Conservation (phyloP, 2,888 invertebrate genomes). For the Drosophila sordidapex region DNA sequence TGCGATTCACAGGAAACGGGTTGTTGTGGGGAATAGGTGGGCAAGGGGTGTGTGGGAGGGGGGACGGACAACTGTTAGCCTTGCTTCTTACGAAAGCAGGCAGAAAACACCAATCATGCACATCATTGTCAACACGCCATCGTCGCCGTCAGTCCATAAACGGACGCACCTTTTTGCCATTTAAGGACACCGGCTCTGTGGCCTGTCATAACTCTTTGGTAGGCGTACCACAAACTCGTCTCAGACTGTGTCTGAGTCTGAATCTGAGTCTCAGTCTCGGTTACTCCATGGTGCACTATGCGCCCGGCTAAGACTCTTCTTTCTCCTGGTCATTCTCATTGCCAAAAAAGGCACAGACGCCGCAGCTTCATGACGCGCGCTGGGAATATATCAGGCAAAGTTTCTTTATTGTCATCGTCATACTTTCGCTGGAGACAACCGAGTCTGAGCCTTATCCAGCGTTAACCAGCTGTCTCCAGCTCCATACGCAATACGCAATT, state of each 20-base stretch:
- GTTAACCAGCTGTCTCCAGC: conserved; percentile 17
- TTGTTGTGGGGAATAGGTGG: conserved; percentile 8
- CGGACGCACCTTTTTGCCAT: conserved; percentile 66
- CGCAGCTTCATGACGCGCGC: conserved; percentile 78
- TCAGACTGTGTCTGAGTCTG: not conserved
- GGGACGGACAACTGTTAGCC: conserved; percentile 21
- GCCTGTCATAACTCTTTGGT: conserved; percentile 76
- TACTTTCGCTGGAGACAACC: conserved; percentile 65
- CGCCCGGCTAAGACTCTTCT: conserved; percentile 31
- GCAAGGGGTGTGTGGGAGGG: conserved; percentile 11
- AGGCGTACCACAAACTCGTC: conserved; percentile 52
- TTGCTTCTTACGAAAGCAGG: conserved; percentile 58
- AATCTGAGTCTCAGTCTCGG: conserved; percentile 13
- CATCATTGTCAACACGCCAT: conserved; percentile 76
- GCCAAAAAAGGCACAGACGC: conserved; percentile 76
- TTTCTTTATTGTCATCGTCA: conserved; percentile 45
- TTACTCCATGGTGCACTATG: conserved; percentile 53
- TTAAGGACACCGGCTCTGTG: conserved; percentile 63
- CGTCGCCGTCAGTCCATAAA: conserved; percentile 76
- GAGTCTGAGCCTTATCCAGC: conserved; percentile 4
- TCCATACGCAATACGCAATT: conserved; percentile 6
- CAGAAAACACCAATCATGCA: conserved; percentile 77
- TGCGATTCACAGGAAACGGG: conserved; percentile 63
- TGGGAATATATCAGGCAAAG: conserved; percentile 64
- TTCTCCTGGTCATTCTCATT: conserved; percentile 49